Percentiles rank a stretch among this genome's conserved stretches.
phyloP scores from a whole-genome alignment of 2,888 invertebrate species.

The Ophraella communa region DNA sequence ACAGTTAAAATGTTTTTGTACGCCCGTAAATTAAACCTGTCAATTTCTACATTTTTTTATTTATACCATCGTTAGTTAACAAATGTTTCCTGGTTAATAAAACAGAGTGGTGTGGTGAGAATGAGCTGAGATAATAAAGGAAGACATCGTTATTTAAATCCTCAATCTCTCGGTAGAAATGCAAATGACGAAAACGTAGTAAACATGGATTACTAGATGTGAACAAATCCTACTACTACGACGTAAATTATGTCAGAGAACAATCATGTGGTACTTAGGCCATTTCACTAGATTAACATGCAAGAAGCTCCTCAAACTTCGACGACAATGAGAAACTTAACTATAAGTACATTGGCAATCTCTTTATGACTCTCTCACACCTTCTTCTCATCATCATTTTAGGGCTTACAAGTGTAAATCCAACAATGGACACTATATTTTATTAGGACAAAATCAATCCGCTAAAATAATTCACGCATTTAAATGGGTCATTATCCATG shows the following conservation, averaged over 20 bases:
- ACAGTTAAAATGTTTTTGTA: too few species aligned
- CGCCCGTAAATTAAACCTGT: background rate
- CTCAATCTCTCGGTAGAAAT: constrained; percentile 49
- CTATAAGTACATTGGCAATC: constrained; percentile 58
- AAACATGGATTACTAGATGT: constrained; percentile 54
- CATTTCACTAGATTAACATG: constrained; percentile 57
- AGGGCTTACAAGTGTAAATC: background rate
- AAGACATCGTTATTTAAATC: constrained; percentile 49
- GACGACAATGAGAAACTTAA: constrained; percentile 55
- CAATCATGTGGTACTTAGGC: constrained; percentile 59
- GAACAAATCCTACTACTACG: constrained; percentile 57
- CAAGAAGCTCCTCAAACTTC: constrained; percentile 52
- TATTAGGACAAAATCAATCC: background rate
- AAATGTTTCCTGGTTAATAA: constrained; percentile 20
- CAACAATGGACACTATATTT: background rate
- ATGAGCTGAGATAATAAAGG: constrained; percentile 39
- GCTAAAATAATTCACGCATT: background rate
- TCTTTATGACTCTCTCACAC: constrained; percentile 30
- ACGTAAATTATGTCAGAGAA: constrained; percentile 60
- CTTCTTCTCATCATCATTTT: constrained; percentile 26
- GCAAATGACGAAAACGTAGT: constrained; percentile 51
- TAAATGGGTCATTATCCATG: background rate
- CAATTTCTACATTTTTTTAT: background rate
- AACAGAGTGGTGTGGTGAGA: constrained; percentile 14
- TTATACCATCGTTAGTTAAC: background rate